phyloP scores from a whole-genome alignment of 2,113 vertebrate genomes.

The Chinchilla lanigera region DNA sequence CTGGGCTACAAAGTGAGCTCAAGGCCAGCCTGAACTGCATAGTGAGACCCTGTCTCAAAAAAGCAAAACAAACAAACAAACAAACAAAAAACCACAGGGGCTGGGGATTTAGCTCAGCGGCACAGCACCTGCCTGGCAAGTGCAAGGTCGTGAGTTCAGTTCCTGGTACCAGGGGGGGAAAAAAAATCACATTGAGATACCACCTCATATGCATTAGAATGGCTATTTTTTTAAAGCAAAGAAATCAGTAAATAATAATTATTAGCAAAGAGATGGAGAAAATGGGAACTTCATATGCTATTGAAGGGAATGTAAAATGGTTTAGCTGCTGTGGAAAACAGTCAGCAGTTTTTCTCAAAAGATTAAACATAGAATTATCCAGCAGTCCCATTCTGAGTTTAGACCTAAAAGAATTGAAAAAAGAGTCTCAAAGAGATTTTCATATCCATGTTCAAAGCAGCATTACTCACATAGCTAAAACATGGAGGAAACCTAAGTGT shows the following conservation, averaged over 20 bases:
- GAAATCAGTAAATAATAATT: background rate
- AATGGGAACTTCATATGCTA: background rate
- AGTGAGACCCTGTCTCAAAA: no score
- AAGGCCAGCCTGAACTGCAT: no score
- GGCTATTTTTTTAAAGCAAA: background rate
- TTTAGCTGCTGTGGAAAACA: background rate
- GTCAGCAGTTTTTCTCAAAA: background rate
- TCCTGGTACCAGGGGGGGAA: no score
- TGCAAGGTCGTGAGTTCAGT: no score
- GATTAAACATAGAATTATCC: background rate
- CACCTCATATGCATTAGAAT: background rate
- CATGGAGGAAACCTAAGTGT: background rate
- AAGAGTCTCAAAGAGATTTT: background rate
- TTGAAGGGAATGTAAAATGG: background rate
- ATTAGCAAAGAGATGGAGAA: background rate
- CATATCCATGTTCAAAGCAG: background rate
- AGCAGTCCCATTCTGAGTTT: background rate
- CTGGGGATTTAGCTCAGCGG: no score
- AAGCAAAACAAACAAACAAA: no score
- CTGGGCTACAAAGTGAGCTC: no score
- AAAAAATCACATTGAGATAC: background rate
- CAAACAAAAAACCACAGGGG: no score
- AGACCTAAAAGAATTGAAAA: background rate
- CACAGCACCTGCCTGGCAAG: no score
- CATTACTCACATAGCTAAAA: background rate